Base-by-base conservation (phyloP, 2,888 invertebrate genomes). In the Lepidocyrtinus sp. region DNA sequence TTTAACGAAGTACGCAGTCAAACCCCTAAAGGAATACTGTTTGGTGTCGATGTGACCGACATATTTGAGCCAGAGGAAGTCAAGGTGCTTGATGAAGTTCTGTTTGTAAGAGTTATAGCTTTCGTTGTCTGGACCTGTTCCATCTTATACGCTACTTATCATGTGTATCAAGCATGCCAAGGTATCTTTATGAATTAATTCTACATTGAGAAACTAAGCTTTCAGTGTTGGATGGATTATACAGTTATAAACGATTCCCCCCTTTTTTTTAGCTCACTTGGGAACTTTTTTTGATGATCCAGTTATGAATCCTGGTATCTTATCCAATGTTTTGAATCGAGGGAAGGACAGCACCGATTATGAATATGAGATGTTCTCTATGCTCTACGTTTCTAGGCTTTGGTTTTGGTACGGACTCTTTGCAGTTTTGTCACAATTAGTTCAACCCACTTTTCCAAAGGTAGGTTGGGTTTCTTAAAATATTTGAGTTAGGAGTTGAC, bases 301-400 rank as follows among this genome's bases (percentile, higher is more conserved):
- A 87, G 55, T 89, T 89, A 87, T 79, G 87, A 59, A 90, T 90
- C 85, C 87, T 88, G 73, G 93, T 92, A 87, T 91, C 92, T 86
- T 88, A 88, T 83, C 88, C 89, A 70, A 92, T 9, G 88, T 91
- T 86, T 85, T 92, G 65, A 88, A 89, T 26, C 89, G 91, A 86
- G 90, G 90, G 82, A 91, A 91, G 89, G 94, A 94, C 89, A 88
- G 89, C 24, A 91, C 93, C 21, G 94, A 94, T 89, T 89, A 91
- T 87, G 94, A 94, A 89, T 94, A 94, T 94, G 91, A 89, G 87
- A 90, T 91, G 75, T 93, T 85, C 72, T 65, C 75, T 1, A 24
- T 36, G 7, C 1, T 75, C 3, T 69, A 83, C 45, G 27, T 64
- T 22, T 36, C 75, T 9, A 76, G 68, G 24, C 24, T 85, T 0